phyloP scores from a whole-genome alignment of 1,140 invertebrate genomes.

The Drosophila elegans region DNA sequence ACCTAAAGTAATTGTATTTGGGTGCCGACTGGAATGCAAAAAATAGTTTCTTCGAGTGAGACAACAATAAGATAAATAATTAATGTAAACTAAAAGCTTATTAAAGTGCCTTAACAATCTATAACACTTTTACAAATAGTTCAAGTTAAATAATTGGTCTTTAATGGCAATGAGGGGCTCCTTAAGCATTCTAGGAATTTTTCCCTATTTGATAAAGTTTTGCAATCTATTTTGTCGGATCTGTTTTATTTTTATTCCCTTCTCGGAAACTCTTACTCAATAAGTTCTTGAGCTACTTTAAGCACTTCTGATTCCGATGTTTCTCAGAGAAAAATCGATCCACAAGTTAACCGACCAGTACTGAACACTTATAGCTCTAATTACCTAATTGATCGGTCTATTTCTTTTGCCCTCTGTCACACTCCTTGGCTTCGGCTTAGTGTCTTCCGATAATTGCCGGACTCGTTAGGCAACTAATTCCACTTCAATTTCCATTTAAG shows the following conservation, averaged over 20 bases:
- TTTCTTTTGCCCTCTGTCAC: conserved; percentile 22
- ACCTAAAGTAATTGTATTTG: not conserved
- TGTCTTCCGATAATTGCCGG: conserved; percentile 47
- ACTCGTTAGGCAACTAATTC: conserved; percentile 75
- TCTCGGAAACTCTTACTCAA: conserved; percentile 29
- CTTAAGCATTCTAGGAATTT: conserved; percentile 16
- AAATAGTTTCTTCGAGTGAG: not conserved
- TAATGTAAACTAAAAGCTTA: too few relatives aligned
- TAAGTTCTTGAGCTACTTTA: conserved; percentile 37
- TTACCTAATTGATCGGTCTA: conserved; percentile 51
- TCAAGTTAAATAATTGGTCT: not conserved
- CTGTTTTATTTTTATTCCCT: conserved; percentile 29
- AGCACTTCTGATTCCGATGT: conserved; percentile 8
- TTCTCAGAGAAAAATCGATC: conserved; percentile 1
- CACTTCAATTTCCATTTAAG: conserved; percentile 78
- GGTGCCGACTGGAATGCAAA: too few relatives aligned
- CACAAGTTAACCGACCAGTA: conserved; percentile 7
- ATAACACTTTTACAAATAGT: not conserved
- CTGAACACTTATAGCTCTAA: conserved; percentile 33
- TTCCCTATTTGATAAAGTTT: not conserved
- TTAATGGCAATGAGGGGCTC: not conserved
- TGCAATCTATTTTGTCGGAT: not conserved
- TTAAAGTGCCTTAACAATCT: not conserved
- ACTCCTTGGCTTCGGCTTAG: conserved; percentile 3
- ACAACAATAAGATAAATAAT: not conserved